phyloP scores from a whole-genome alignment of 2,113 vertebrate genomes.

The Sorex araneus region DNA sequence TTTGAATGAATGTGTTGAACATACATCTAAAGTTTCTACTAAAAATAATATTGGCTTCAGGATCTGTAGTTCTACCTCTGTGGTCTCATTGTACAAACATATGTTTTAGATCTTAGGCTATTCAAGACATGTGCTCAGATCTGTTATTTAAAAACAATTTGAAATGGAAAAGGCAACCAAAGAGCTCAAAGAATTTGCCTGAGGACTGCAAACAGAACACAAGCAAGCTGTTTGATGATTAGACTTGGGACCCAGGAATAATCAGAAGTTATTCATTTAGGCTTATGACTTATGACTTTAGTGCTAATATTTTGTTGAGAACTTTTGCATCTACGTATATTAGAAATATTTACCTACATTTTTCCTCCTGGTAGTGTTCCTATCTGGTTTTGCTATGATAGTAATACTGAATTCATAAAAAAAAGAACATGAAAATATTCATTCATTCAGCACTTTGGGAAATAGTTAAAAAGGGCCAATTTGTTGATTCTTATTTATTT shows the following conservation, averaged over 20 bases:
- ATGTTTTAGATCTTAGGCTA: constrained; percentile 74
- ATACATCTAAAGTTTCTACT: constrained; percentile 67
- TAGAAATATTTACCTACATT: too few species aligned
- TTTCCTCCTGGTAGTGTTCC: too few species aligned
- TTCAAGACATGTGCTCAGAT: constrained; percentile 60
- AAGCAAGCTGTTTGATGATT: constrained; percentile 15
- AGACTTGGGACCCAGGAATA: neutral
- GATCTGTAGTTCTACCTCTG: constrained; percentile 58
- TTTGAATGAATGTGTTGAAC: constrained; percentile 64
- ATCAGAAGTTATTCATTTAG: constrained; percentile 30
- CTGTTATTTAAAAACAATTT: constrained; percentile 72
- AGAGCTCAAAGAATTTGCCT: constrained; percentile 63
- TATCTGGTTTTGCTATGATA: too few species aligned
- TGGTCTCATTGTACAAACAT: constrained; percentile 61
- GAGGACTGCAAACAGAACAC: constrained; percentile 14
- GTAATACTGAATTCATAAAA: too few species aligned
- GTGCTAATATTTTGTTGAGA: too few species aligned
- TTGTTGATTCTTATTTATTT: too few species aligned
- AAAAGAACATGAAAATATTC: too few species aligned
- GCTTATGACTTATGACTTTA: neutral
- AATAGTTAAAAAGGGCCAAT: too few species aligned
- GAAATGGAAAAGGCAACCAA: constrained; percentile 67
- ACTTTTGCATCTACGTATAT: too few species aligned
- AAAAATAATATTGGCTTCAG: constrained; percentile 67
- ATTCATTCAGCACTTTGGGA: too few species aligned